phyloP scores from a whole-genome alignment of 2,797 vertebrate genomes.

The Chiroxiphia lanceolata region DNA sequence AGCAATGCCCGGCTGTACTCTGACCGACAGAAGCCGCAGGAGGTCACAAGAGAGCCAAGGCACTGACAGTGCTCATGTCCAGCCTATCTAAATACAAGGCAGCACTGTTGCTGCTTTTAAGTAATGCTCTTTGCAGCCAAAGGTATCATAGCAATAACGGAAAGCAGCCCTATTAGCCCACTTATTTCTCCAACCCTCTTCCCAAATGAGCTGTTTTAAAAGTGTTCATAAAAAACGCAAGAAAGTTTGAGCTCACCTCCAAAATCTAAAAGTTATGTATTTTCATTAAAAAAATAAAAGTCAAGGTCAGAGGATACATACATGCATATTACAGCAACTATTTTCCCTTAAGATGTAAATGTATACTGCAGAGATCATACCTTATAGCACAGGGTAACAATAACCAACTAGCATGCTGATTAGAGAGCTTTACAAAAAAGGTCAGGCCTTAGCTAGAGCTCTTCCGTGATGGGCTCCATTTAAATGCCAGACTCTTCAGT shows the following conservation, averaged over 20 bases:
- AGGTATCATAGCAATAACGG: not conserved
- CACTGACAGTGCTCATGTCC: not conserved
- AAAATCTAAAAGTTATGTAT: not conserved
- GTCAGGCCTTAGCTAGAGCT: constrained; percentile 41
- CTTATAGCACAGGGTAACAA: constrained; percentile 35
- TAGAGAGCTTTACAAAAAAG: constrained; percentile 52
- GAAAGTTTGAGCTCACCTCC: not conserved
- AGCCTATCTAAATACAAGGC: not conserved
- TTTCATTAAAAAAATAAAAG: constrained; percentile 2
- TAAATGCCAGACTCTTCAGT: constrained; percentile 54
- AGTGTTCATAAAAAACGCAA: not conserved
- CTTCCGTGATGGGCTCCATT: not conserved
- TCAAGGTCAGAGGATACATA: constrained; percentile 3
- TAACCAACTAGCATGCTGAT: constrained; percentile 54
- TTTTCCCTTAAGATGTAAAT: constrained; percentile 22
- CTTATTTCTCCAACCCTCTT: not conserved
- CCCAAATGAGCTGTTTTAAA: not conserved
- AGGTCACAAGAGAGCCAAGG: not conserved
- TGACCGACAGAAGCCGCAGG: not conserved
- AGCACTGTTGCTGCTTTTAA: not conserved
- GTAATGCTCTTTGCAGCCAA: not conserved
- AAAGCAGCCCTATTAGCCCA: not conserved
- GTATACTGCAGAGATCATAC: constrained; percentile 21
- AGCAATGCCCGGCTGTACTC: not conserved
- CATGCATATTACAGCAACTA: not conserved